phyloP scores from a whole-genome alignment of 1,140 invertebrate genomes.

The Eciton burchellii region DNA sequence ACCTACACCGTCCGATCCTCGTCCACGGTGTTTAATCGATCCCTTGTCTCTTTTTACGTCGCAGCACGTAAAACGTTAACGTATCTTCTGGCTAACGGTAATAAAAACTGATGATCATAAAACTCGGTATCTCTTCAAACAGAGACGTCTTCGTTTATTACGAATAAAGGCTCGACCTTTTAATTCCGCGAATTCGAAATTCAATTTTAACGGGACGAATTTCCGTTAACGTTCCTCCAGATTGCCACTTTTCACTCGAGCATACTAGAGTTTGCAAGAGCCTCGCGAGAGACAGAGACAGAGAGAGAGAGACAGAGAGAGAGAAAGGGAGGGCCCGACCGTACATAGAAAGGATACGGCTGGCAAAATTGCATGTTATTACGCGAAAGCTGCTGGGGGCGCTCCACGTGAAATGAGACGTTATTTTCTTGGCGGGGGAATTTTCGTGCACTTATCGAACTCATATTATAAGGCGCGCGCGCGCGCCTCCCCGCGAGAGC shows the following conservation, averaged over 20 bases:
- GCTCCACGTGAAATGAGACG: slow-evolving; percentile 73
- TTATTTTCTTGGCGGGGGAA: slow-evolving; percentile 76
- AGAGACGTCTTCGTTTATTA: no score
- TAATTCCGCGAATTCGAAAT: slow-evolving; percentile 5
- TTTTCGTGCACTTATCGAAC: slow-evolving; percentile 65
- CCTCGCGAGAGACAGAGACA: neutral
- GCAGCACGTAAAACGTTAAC: neutral
- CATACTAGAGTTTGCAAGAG: neutral
- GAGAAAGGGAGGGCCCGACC: neutral
- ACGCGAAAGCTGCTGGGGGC: slow-evolving; percentile 71
- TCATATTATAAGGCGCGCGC: slow-evolving; percentile 56
- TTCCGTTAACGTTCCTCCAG: slow-evolving; percentile 6
- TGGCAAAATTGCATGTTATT: slow-evolving; percentile 75
- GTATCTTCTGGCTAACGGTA: no score
- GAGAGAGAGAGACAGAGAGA: neutral
- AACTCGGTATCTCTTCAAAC: no score
- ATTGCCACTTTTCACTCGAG: slow-evolving; percentile 5
- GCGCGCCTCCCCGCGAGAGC: neutral
- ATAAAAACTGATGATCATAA: no score
- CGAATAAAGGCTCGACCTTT: no score
- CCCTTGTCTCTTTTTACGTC: neutral
- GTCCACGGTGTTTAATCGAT: neutral
- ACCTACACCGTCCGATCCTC: neutral
- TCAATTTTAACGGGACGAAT: slow-evolving; percentile 45
- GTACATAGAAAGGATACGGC: slow-evolving; percentile 21